A percentile compares a stretch with the other conserved stretches of the same genome.
phyloP scores from a whole-genome alignment of 2,888 invertebrate genomes.

The Diplolepis rosae region DNA sequence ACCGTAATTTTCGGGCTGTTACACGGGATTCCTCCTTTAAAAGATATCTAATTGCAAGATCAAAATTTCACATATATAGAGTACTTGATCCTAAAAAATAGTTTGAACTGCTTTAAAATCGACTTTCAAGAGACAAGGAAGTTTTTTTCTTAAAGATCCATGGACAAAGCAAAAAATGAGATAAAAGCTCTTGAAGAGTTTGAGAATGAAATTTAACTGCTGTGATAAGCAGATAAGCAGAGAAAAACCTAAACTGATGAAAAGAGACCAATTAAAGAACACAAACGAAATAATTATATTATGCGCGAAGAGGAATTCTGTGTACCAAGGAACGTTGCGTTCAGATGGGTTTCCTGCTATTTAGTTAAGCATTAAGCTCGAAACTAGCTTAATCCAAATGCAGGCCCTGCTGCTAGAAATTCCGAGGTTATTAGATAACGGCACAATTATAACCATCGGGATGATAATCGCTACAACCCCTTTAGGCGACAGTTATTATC shows the following conservation, averaged over 20 bases:
- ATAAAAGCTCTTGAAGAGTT: too few relatives aligned
- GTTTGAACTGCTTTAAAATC: too few relatives aligned
- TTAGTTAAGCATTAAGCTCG: slow-evolving; percentile 26
- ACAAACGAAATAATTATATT: slow-evolving; percentile 13
- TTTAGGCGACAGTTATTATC: slow-evolving; percentile 31
- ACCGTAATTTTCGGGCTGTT: too few relatives aligned
- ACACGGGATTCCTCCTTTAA: too few relatives aligned
- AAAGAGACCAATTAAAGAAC: not conserved
- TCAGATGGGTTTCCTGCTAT: slow-evolving; percentile 27
- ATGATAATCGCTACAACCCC: slow-evolving; percentile 31
- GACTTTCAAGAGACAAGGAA: too few relatives aligned
- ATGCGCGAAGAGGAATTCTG: not conserved
- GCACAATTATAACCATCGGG: slow-evolving; percentile 26
- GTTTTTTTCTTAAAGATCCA: too few relatives aligned
- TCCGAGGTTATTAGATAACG: slow-evolving; percentile 28
- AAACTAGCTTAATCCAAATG: slow-evolving; percentile 24
- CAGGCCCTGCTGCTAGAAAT: slow-evolving; percentile 21
- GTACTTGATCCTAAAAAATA: too few relatives aligned
- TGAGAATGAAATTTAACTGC: too few relatives aligned
- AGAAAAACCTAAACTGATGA: not conserved
- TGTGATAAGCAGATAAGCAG: too few relatives aligned
- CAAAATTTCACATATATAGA: too few relatives aligned
- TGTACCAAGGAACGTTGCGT: slow-evolving; percentile 9
- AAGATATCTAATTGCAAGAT: too few relatives aligned
- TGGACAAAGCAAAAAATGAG: too few relatives aligned